Base-by-base conservation (phyloP, 1,140 invertebrate genomes). In the Drosophila albomicans region DNA sequence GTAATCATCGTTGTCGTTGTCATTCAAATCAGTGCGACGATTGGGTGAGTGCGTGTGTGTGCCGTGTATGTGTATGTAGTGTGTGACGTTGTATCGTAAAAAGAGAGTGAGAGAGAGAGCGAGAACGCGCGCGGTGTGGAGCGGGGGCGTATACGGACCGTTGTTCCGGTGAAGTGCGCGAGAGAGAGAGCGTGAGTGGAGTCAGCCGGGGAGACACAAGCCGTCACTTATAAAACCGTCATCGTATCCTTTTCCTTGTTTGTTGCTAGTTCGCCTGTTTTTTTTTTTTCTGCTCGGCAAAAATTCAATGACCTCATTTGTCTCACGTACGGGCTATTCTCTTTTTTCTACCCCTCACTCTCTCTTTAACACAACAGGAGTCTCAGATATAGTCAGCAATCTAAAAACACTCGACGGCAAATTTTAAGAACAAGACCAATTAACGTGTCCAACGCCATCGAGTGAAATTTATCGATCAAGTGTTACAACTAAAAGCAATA, bases 271-370 rank as follows among this genome's bases (percentile, higher is more conserved):
- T 57, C 35, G 54, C 54, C 13, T 54, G 51, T 11, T 48, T 35
- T 61, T 43, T 35, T 61, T 43, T 51, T 45, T 67, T 59, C 59
- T 65, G 54, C 71, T 67, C 69, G 65, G 68, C 35, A 38, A 81
- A 89, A 89, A 89, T 89, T 89, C 85, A 89, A 89, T 89, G 85
- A 89, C 85, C 85, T 89, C 85, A 89, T 89, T 89, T 89, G 86
- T 88, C 73, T 87, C 78, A 89, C 72, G 68, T 85, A 74, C 78
- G 77, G 77, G 56, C 79, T 89, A 75, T 87, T 71, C 74, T 57
- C 57, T 79, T 74, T 57, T 65, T 45, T 10, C 35, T 38, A 11
- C 35, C 35, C 35, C 35, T 10, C 35, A 10, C 8, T 8, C 35
- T 25, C 20, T 79, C 65, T 59, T 82, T 38, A 59, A 75, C 69